Evolutionary conservation across 2,113 vertebrate genomes (phyloP).

Genomic region (Syrrhaptes paradoxus): DNA sequence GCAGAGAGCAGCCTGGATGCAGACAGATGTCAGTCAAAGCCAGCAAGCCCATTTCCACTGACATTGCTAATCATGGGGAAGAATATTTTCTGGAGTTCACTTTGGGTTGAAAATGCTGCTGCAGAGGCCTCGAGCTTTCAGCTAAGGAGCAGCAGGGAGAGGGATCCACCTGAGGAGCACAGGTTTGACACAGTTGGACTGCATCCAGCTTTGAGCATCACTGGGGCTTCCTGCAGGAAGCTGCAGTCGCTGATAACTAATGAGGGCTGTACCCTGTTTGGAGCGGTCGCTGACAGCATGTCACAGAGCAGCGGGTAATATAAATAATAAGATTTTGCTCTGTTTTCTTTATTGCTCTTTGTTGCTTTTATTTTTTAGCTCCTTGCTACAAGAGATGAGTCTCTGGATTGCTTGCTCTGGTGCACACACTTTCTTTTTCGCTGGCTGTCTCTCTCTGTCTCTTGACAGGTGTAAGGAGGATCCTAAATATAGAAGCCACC

Average conservation of each 20-base stretch:
- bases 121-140: neutral
- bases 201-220: neutral
- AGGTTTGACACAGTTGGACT: slow-evolving; percentile 56
- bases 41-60: neutral
- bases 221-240: neutral
- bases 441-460: slow-evolving; percentile 35
- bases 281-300: slow-evolving; percentile 24
- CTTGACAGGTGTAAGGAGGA: slow-evolving; percentile 72
- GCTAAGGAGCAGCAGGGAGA: neutral
- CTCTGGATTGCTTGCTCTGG: slow-evolving; percentile 53
- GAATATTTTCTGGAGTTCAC: neutral
- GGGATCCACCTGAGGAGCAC: slow-evolving; percentile 34
- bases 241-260: slow-evolving; percentile 18
- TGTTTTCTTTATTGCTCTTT: slow-evolving; percentile 59
- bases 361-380: slow-evolving; percentile 73
- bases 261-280: neutral
- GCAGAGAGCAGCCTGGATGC: neutral
- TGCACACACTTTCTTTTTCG: neutral
- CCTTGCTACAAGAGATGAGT: slow-evolving; percentile 10
- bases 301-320: slow-evolving; percentile 45
- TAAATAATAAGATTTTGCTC: slow-evolving; percentile 67
- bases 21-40: neutral
- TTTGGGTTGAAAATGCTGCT: neutral
- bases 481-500: slow-evolving; percentile 60
- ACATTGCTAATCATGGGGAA: neutral